Conservation (phyloP, 2,113 vertebrate genomes). For the Antechinus flavipes region DNA sequence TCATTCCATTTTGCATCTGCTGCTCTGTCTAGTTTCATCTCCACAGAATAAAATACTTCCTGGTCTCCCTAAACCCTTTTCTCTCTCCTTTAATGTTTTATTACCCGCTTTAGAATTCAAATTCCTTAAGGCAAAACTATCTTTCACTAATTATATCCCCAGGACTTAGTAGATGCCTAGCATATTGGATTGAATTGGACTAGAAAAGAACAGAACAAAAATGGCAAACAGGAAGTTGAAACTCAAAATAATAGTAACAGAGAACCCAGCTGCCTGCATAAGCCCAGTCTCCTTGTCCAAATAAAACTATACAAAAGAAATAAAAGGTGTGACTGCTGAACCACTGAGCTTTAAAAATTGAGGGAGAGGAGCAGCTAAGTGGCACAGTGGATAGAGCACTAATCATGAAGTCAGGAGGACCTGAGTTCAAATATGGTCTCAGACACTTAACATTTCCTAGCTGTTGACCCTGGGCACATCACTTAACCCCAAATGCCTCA, state of each 20-base stretch:
- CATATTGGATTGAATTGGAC: neutral
- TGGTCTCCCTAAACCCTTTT: neutral
- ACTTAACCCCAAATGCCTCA: no score
- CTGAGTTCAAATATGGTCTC: no score
- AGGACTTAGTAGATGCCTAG: neutral
- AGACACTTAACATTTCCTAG: no score
- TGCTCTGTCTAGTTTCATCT: neutral
- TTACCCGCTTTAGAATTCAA: no score
- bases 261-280: neutral
- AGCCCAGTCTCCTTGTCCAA: neutral
- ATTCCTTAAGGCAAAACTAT: neutral
- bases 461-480: no score
- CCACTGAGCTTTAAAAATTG: neutral
- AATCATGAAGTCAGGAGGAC: no score
- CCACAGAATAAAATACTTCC: neutral
- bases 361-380: no score
- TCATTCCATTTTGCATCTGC: neutral
- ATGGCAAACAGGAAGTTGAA: neutral
- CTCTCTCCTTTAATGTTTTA: neutral
- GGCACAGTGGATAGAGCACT: no score
- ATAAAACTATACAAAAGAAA: neutral
- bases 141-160: neutral
- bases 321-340: neutral
- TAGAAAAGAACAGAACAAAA: neutral
- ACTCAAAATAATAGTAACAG: neutral